Base-by-base conservation (phyloP, 2,797 vertebrate genomes). In the Halcyon badia region DNA sequence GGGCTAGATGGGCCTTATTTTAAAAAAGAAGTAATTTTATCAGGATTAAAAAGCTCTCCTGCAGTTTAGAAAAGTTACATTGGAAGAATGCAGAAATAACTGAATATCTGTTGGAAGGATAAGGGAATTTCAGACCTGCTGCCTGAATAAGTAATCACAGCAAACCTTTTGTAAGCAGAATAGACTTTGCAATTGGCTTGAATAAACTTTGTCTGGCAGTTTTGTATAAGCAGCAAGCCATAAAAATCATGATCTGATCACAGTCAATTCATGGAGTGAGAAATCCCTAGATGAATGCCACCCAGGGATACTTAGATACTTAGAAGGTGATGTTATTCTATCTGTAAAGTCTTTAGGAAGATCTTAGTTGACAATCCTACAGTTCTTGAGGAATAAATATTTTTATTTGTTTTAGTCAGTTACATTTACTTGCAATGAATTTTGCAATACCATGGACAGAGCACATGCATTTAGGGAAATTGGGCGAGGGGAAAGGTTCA, bases 401-500 rank as follows among this genome's bases (percentile, higher is more conserved):
- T 56, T 56, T 26, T 56, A 4, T 75, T 73, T 80, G 12, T 13
- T 94, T 93, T 61, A 31, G 6, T 49, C 30, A 39, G 54, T 72
- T 62, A 51, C 8, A 10, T 35, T 83, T 70, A 9, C 20, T 61
- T 22, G 5, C 12, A 28, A 39, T 8, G 25, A 52, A 22, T 0
- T 0, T 7, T 65, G 61, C 21, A 65, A 90, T 80, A 94, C 78
- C 83, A 80, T 60, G 78, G 90, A 95, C 49, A 97, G 88, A 92
- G 68, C 31, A 35, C 2, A 0, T 4, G 16, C 28, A 31, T 37
- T 66, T 9, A 44, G 39, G 33, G 73, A 86, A 79, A 57, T 1
- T 3, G 14, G 16, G 26, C 18, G 25, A 0, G 2, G 4, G 17
- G 65, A 33, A 35, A 37, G 0, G 1, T 5, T 25, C 19, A 52